phyloP scores from a whole-genome alignment of 2,113 vertebrate genomes.

The Andinoacara biseriatus region DNA sequence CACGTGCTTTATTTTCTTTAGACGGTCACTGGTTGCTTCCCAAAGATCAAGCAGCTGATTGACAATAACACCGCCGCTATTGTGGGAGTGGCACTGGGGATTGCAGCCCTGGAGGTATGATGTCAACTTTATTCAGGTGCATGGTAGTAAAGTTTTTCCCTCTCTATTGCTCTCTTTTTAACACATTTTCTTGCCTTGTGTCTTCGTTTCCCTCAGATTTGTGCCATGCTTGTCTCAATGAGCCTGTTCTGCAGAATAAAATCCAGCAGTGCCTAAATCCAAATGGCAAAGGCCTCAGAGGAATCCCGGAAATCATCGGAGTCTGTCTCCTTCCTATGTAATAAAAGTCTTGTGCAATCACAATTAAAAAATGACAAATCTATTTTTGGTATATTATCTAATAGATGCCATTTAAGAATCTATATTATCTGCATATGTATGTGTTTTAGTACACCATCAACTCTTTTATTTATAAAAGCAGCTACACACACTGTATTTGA shows the following conservation, averaged over 20 bases:
- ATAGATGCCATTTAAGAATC: conserved; percentile 13
- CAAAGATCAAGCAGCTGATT: conserved; percentile 67
- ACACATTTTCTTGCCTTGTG: neutral
- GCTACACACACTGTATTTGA: neutral
- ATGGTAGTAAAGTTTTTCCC: neutral
- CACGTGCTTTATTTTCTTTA: conserved; percentile 8
- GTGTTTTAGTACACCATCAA: neutral
- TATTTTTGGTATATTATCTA: conserved; percentile 25
- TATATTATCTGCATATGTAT: neutral
- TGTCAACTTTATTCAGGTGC: neutral
- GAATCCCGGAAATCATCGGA: conserved; percentile 1
- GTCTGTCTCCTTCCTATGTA: neutral
- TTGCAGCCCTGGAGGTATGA: conserved; percentile 82
- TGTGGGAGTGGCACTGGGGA: conserved; percentile 78
- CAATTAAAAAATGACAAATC: conserved; percentile 11
- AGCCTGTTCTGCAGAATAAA: conserved; percentile 73
- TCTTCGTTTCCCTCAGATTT: conserved; percentile 59
- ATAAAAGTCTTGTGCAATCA: conserved; percentile 42
- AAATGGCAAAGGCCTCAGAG: neutral
- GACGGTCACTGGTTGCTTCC: conserved; percentile 73
- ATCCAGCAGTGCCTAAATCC: conserved; percentile 11
- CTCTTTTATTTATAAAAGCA: neutral
- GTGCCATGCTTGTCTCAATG: conserved; percentile 80
- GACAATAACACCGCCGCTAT: conserved; percentile 72
- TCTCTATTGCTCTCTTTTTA: neutral